Evolutionary conservation across 2,888 invertebrate species (phyloP), one percentile per base, ranked within the genome.

Genomic region (Notodonta ziczac): DNA sequence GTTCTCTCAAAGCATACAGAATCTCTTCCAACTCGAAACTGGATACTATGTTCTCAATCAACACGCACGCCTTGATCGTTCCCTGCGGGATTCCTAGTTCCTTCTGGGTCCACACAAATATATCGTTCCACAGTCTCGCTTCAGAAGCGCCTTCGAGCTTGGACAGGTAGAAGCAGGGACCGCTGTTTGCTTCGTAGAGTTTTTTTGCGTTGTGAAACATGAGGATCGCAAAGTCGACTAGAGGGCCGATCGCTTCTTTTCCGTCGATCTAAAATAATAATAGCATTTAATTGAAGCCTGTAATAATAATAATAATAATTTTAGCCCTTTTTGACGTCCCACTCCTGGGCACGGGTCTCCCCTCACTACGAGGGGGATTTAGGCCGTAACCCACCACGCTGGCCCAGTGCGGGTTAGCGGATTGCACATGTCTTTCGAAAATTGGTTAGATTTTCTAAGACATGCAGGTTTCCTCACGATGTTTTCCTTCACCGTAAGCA

Each of bases 121-220:
- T 95, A 9, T 95, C 94, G 72, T 96, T 95, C 96, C 96, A 96
- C 4, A 97, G 84, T 65, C 86, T 83, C 0, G 96, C 96, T 82
- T 97, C 96, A 0, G 88, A 85, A 3, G 95, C 91, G 2, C 95
- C 94, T 84, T 96, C 96, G 46, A 96, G 67, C 69, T 96, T 96
- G 0, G 96, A 96, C n/a, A 96, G 86, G 78, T 96, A 96, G 82
- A 96, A 96, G 77, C 94, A 96, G 4, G 96, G 96, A 0, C 96
- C 96, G 67, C 94, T 93, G 66, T 93, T 94, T 0, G 92, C 89
- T 66, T 94, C 89, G 24, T 91, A 81, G 2, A 96, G 89, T 58
- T 85, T 89, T 61, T 84, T 83, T 0, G 94, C 96, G 82, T 95
- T 95, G 79, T 96, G 96, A 80, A 92, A 96, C 90, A 96, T 95